Evolutionary conservation across 2,797 vertebrate species (phyloP), one percentile per base, ranked within the genome.

Genomic region (Urocyon cinereoargenteus): DNA sequence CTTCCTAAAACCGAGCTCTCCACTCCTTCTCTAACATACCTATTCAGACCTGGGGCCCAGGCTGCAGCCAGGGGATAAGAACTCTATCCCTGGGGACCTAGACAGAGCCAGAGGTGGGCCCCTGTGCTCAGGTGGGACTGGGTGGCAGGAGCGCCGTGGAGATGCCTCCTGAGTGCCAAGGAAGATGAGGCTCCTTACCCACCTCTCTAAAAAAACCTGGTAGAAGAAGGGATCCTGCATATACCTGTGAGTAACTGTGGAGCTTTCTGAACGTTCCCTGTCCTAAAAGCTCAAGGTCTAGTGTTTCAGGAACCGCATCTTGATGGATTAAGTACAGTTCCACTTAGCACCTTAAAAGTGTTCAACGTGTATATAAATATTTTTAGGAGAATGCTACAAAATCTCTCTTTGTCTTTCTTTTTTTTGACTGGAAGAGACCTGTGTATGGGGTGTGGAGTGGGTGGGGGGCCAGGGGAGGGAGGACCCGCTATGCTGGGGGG

Each of bases 321-420:
- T 85, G 59, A 64, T 7, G 31, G 75, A 40, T 24, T 59, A 79
- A 82, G 49, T 34, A 55, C 7, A 21, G 22, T 72, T n/a, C 12
- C 78, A 75, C 14, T 51, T 19, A 45, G 51, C 45, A 78, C 28
- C 77, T 64, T 68, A 36, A 83, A 96, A 91, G 62, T 70, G n/a
- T n/a, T 93, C 28, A 34, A 14, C 21, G 28, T 31, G 64, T 31
- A 73, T 26, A 7, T 24, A 34, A 1, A 68, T 12, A 6, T n/a
- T 82, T 75, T 72, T 24, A 90, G 40, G 31, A 55, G 81, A 87
- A 94, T 45, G 55, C 18, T 88, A 31, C 34, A 93, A 55, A 72
- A 64, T 16, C 10, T 21, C 9, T n/a, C 12, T 87, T 55, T 34
- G n/a, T 75, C 13, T 53, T 70, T 68, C 16, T 73, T 34, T 49